Evolutionary conservation across 2,888 invertebrate genomes (phyloP), one percentile per base, ranked within the genome.

Genomic region (Melanostoma scalare): DNA sequence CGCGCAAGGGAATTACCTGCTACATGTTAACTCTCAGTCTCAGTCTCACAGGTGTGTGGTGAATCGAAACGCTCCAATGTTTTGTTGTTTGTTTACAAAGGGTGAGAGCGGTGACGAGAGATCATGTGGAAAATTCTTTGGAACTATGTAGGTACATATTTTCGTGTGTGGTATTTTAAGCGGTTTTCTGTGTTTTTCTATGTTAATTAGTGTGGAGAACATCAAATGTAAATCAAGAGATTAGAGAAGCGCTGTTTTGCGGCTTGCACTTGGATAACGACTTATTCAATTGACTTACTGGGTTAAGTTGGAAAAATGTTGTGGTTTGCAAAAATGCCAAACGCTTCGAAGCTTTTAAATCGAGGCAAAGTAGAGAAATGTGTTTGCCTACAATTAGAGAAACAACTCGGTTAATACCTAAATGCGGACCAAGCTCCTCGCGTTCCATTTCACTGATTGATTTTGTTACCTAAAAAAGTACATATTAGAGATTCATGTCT

Each of bases 81-180:
- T 63, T 36, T 9, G 9, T 40, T 10, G 10, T 67, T 52, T 75
- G 71, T 42, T 53, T 61, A 61, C 20, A 20, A 20, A 20, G 20
- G 1, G 20, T 58, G 69, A 56, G 36, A 60, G 53, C 56, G 58
- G 35, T 20, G 20, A 20, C 20, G 46, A 36, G 68, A 8, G 58
- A 65, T 82, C 67, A 73, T 63, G 48, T 69, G 74, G 78, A 74
- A 74, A 71, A 63, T 55, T 78, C 58, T 56, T 9, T 65, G 46
- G 33, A 44, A 42, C 46, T 53, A 50, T 20, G 10, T 35, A 20
- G 20, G 33, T 58, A 35, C 9, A 0, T 10, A 46, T 55, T 60
- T 65, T 52, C 9, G 10, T 9, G 33, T 44, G 36, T 31, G 10
- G 55, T 53, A 38, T 31, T n/a, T n/a, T 56, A 61, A 82, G 68